Conservation (phyloP, 2,113 vertebrate genomes). For the Pontoporia blainvillei region DNA sequence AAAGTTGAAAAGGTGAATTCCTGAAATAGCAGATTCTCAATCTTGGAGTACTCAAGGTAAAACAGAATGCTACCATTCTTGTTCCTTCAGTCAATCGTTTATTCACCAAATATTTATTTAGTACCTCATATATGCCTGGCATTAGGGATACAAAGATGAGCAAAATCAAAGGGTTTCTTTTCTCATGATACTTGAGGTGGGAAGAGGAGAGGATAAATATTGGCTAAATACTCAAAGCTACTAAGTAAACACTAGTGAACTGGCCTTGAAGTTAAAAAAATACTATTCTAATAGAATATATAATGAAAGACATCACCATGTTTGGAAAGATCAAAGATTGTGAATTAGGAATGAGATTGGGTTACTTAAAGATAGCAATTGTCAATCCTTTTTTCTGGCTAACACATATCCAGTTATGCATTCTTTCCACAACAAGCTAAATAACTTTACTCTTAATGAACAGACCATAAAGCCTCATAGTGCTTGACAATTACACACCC, state of each 20-base stretch:
- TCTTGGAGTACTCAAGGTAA: background rate
- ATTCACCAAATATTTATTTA: conserved; percentile 31
- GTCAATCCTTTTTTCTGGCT: background rate
- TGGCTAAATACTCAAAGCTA: background rate
- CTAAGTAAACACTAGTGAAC: background rate
- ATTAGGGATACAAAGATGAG: background rate
- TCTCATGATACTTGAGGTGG: background rate
- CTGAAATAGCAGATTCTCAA: background rate
- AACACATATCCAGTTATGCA: background rate
- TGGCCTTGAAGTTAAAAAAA: background rate
- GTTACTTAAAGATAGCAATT: background rate
- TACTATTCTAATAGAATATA: background rate
- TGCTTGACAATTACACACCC: background rate
- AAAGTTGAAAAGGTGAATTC: background rate
- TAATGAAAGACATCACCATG: background rate
- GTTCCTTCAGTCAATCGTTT: background rate
- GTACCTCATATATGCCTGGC: background rate
- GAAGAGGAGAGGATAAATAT: background rate
- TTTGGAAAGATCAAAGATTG: background rate
- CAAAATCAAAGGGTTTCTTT: background rate
- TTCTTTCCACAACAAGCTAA: background rate
- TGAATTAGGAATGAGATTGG: background rate
- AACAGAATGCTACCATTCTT: background rate
- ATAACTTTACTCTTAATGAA: background rate
- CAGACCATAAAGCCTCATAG: background rate